Conservation (phyloP, 2,113 vertebrate species). For the Aramus guarauna region DNA sequence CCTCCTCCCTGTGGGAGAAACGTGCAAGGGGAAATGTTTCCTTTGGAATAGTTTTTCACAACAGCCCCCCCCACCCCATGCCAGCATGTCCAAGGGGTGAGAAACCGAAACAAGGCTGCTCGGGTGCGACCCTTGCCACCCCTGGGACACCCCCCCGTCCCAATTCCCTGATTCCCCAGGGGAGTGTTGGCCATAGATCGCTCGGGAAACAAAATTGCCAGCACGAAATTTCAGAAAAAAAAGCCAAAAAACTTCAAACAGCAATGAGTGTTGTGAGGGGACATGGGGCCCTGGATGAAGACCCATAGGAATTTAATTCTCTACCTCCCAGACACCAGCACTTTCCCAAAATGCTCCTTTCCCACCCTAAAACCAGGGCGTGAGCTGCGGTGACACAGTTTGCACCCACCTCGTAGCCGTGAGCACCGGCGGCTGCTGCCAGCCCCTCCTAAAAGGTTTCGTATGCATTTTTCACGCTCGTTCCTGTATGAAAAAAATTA, state of each 20-base stretch:
- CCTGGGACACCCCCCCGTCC: rapidly evolving
- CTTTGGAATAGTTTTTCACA: rapidly evolving
- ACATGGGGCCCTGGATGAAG: rapidly evolving
- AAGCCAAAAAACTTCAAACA: rapidly evolving
- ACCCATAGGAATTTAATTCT: neutral
- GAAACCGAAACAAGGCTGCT: rapidly evolving
- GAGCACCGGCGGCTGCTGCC: rapidly evolving
- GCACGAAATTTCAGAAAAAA: rapidly evolving
- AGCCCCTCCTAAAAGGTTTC: neutral
- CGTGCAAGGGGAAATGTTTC: rapidly evolving
- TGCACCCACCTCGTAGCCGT: neutral
- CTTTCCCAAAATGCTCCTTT: rapidly evolving
- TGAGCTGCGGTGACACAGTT: rapidly evolving
- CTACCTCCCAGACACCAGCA: too few relatives aligned
- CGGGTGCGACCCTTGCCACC: rapidly evolving
- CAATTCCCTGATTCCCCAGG: rapidly evolving
- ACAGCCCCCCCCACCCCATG: rapidly evolving
- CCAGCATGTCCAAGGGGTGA: rapidly evolving
- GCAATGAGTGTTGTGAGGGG: rapidly evolving
- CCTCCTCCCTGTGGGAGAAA: neutral
- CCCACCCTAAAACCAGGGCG: rapidly evolving
- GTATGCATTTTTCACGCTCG: neutral
- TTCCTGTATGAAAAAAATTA: neutral
- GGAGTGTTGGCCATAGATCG: too few relatives aligned
- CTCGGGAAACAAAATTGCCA: neutral